These are phyloP conservation scores for Halcyon leucocephala DNA, from an alignment of 2,797 vertebrate genomes.

Conservation along the genomic window DNA sequence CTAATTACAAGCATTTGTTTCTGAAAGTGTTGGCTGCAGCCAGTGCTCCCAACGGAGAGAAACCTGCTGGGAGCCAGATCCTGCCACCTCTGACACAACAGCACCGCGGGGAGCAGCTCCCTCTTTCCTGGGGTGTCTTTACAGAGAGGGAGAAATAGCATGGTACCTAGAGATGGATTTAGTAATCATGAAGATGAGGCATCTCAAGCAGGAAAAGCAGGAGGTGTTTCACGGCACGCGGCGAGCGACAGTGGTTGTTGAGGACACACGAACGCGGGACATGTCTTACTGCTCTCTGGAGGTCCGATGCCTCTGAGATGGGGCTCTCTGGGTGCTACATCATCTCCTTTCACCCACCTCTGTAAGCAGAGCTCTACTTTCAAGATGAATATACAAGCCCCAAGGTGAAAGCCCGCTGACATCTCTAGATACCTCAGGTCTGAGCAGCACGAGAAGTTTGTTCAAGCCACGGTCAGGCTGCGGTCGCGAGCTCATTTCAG, in stretches of 20 bases:
- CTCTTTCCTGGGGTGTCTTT: not conserved
- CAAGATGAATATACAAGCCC: not conserved
- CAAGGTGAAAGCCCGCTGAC: not conserved
- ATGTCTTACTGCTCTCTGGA: fast-evolving
- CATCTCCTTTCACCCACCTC: not conserved
- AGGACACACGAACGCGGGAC: fast-evolving
- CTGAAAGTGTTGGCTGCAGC: not conserved
- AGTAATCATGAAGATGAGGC: not conserved
- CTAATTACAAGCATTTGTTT: not conserved
- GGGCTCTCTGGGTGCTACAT: not conserved
- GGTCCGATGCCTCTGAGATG: not conserved
- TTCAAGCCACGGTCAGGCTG: not conserved
- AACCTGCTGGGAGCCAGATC: not conserved
- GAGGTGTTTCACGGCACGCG: not conserved
- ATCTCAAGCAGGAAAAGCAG: not conserved
- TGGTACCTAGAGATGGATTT: not conserved
- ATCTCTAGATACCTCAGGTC: not conserved
- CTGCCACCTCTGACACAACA: not conserved
- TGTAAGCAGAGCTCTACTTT: not conserved
- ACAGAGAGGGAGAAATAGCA: not conserved
- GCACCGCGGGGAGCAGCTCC: not conserved
- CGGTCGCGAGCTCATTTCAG: fast-evolving
- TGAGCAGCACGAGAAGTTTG: fast-evolving
- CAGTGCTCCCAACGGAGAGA: fast-evolving
- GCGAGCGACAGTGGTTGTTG: not conserved